Percentiles rank a stretch among this genome's conserved stretches.
Evolutionary conservation across 1,140 invertebrate genomes (phyloP).

Genomic region (Planococcus citri): DNA sequence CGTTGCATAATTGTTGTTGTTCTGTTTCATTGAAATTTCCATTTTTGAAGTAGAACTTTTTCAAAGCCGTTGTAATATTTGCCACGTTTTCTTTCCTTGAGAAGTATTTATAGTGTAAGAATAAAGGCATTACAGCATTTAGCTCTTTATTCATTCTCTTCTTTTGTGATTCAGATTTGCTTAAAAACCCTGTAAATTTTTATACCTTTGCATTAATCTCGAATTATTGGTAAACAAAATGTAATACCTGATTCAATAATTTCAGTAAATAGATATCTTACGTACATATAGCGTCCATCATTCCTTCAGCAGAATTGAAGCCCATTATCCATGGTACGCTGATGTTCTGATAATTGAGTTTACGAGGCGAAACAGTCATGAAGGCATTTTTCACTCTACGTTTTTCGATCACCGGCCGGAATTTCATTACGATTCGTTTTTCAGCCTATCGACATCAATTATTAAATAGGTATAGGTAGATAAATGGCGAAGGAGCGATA

Average conservation of each 20-base stretch:
- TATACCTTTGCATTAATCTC: too few species aligned
- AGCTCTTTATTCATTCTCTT: neutral
- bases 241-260: too few species aligned
- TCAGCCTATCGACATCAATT: neutral
- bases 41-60: neutral
- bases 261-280: too few species aligned
- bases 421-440: conserved; percentile 11
- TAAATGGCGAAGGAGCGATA: too few species aligned
- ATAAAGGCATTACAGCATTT: neutral
- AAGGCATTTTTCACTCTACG: neutral
- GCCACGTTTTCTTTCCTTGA: neutral
- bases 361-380: neutral
- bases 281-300: neutral
- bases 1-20: neutral
- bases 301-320: conserved; percentile 17
- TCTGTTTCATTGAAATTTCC: neutral
- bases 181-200: too few species aligned
- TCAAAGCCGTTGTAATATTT: neutral
- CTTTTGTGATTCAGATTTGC: neutral
- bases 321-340: conserved; percentile 21
- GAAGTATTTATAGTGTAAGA: neutral
- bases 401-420: conserved; percentile 2
- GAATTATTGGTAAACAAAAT: too few species aligned
- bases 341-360: conserved; percentile 9
- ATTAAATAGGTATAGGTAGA: too few species aligned